Conservation (phyloP, 2,113 vertebrate species). For the Colistium nudipinnis region DNA sequence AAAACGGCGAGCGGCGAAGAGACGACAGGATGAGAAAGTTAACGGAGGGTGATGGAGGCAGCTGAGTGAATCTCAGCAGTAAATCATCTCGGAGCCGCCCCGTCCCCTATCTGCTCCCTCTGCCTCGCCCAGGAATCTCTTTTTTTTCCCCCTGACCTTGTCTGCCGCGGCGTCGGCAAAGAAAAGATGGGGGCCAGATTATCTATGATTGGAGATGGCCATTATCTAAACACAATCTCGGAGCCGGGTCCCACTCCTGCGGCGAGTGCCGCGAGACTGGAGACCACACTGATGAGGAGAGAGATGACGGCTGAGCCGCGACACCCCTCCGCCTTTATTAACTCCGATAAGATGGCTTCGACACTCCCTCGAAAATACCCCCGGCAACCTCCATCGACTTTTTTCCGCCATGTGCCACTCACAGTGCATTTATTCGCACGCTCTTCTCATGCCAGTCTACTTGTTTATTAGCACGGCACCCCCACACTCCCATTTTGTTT, state of each 20-base stretch:
- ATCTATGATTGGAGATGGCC: conserved; percentile 85
- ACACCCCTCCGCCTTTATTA: conserved; percentile 78
- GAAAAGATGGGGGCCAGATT: conserved; percentile 84
- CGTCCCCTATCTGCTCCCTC: conserved; percentile 72
- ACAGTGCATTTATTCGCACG: conserved; percentile 51
- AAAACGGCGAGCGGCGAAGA: conserved; percentile 59
- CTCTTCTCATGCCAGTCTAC: conserved; percentile 17
- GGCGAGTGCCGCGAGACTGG: conserved; percentile 66
- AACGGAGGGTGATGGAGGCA: conserved; percentile 81
- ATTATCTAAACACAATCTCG: conserved; percentile 86
- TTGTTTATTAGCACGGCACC: conserved; percentile 54
- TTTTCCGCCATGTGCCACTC: conserved; percentile 63
- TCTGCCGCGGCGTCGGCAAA: conserved; percentile 79
- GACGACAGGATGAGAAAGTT: conserved; percentile 78
- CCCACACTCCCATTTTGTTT: conserved; percentile 37
- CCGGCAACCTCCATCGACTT: conserved; percentile 63
- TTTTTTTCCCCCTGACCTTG: conserved; percentile 83
- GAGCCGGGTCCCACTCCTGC: conserved; percentile 73
- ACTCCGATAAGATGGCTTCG: conserved; percentile 77
- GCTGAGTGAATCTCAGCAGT: conserved; percentile 81
- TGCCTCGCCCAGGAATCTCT: conserved; percentile 72
- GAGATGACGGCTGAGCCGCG: conserved; percentile 72
- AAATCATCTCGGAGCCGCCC: conserved; percentile 78
- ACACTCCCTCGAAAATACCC: conserved; percentile 60
- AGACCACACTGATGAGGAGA: conserved; percentile 72